phyloP scores from a whole-genome alignment of 2,113 vertebrate genomes.

The Lepisosteus oculatus region DNA sequence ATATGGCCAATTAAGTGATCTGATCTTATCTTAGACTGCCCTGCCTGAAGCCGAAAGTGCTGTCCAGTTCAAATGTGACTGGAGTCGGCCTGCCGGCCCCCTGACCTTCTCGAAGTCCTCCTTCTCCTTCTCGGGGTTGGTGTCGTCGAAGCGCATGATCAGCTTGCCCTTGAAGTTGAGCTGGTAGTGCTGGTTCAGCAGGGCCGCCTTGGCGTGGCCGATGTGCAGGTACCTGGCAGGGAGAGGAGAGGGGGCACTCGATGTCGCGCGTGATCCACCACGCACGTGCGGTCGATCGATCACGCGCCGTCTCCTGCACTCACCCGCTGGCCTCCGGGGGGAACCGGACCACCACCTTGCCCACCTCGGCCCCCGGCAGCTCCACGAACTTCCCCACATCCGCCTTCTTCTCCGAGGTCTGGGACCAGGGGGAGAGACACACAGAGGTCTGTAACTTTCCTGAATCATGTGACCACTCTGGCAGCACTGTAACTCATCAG shows the following conservation, averaged over 20 bases:
- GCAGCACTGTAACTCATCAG: not conserved
- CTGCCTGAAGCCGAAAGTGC: no score
- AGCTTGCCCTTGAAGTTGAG: conserved; percentile 94
- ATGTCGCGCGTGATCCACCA: no score
- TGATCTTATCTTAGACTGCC: no score
- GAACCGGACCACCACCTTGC: conserved; percentile 94
- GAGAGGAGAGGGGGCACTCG: not conserved
- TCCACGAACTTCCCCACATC: conserved; percentile 96
- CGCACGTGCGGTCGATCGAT: no score
- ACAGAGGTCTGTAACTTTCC: not conserved
- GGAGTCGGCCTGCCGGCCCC: not conserved
- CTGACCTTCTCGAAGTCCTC: conserved; percentile 98
- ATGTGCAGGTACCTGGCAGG: conserved; percentile 88
- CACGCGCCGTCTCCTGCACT: conserved; percentile 30
- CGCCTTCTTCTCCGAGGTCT: conserved; percentile 82
- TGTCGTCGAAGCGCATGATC: conserved; percentile 99
- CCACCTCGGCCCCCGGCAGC: conserved; percentile 92
- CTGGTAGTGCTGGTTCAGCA: conserved; percentile 98
- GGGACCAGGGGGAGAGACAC: not conserved
- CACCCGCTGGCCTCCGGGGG: conserved; percentile 98
- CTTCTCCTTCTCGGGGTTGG: conserved; percentile 98
- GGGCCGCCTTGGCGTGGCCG: conserved; percentile 94
- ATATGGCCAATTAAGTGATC: no score
- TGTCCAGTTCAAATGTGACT: no score
- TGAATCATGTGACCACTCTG: not conserved